phyloP scores from a whole-genome alignment of 2,113 vertebrate species.

The Lampris megalopsis region DNA sequence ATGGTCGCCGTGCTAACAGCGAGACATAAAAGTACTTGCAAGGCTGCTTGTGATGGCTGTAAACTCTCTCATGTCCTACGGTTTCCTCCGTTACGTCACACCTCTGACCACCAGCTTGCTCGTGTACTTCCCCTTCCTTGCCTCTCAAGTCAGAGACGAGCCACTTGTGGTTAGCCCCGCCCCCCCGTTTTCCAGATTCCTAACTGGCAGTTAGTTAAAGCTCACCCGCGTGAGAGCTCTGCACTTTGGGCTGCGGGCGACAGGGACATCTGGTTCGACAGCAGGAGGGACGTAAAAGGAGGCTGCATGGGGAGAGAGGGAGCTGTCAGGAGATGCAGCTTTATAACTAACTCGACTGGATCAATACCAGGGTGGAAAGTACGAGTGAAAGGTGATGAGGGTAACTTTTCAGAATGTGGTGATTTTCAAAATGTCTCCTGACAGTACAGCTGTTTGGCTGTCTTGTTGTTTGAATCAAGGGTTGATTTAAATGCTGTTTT shows the following conservation, averaged over 20 bases:
- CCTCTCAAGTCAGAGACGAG: slow-evolving; percentile 15
- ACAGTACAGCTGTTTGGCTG: too few species aligned
- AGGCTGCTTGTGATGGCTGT: slow-evolving; percentile 27
- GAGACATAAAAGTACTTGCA: too few species aligned
- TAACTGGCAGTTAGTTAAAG: slow-evolving; percentile 71
- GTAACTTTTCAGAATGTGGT: not conserved
- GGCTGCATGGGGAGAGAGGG: slow-evolving; percentile 8
- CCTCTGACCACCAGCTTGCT: slow-evolving; percentile 15
- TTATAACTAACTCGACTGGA: too few species aligned
- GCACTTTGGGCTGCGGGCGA: slow-evolving; percentile 29
- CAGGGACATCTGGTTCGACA: slow-evolving; percentile 40
- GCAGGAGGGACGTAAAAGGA: slow-evolving; percentile 14
- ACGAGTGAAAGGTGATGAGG: not conserved
- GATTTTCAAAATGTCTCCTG: too few species aligned
- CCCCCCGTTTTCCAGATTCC: slow-evolving; percentile 30
- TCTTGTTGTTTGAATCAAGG: too few species aligned
- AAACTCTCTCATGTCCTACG: slow-evolving; percentile 18
- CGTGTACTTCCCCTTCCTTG: slow-evolving; percentile 10
- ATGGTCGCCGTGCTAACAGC: too few species aligned
- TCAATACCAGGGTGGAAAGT: too few species aligned
- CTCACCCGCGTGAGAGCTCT: slow-evolving; percentile 42
- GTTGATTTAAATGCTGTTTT: too few species aligned
- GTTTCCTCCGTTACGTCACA: not conserved
- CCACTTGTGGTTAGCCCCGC: slow-evolving; percentile 41
- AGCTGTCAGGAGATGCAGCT: not conserved